phyloP scores from a whole-genome alignment of 2,797 vertebrate species.

The Anguilla marmorata region DNA sequence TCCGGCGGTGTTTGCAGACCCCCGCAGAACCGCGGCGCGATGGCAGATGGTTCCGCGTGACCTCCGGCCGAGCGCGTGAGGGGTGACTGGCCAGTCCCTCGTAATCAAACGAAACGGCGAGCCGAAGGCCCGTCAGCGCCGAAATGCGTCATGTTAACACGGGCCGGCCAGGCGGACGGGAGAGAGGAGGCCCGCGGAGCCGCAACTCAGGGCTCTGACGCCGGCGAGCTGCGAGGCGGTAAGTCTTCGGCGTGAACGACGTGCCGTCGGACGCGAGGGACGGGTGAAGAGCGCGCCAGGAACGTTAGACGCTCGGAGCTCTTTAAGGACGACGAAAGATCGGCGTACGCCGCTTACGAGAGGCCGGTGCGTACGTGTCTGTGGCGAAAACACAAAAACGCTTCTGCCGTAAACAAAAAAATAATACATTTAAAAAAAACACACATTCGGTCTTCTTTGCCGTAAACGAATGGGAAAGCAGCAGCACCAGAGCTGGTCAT shows the following conservation, averaged over 20 bases:
- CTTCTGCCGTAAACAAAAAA: background rate
- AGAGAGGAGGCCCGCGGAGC: background rate
- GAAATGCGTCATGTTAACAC: slow-evolving; percentile 20
- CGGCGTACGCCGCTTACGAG: background rate
- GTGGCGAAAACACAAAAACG: background rate
- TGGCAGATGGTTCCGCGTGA: background rate
- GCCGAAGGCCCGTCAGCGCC: slow-evolving; percentile 29
- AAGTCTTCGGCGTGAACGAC: background rate
- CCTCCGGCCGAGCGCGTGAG: slow-evolving; percentile 9
- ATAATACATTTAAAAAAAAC: background rate
- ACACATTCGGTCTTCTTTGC: background rate
- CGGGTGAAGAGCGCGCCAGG: background rate
- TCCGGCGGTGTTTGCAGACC: slow-evolving; percentile 18
- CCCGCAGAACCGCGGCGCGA: background rate
- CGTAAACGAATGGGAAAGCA: background rate
- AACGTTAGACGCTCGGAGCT: background rate
- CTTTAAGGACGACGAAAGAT: background rate
- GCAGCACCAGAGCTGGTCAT: background rate
- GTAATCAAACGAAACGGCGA: slow-evolving; percentile 28
- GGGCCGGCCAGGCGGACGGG: background rate
- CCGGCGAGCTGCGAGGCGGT: background rate
- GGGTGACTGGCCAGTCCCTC: background rate
- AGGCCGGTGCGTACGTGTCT: too few species aligned
- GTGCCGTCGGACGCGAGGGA: background rate
- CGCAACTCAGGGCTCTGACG: background rate